Base-by-base conservation (phyloP, 2,797 vertebrate genomes). In the Megaceryle alcyon region DNA sequence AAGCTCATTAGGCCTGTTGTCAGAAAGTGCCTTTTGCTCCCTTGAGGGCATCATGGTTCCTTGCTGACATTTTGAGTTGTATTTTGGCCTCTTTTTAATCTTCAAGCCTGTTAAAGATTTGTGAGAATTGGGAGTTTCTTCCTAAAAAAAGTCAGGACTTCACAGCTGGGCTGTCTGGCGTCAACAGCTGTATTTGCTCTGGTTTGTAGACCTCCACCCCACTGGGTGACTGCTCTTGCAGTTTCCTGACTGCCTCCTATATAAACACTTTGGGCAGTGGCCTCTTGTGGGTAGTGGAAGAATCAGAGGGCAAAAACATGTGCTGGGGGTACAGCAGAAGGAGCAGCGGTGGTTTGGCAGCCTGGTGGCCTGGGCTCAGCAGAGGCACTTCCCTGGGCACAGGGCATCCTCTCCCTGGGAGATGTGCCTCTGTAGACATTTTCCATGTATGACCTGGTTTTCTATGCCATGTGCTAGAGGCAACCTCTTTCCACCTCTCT, bases 31-130 rank as follows among this genome's bases (percentile, higher is more conserved):
- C 31, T 61, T 86, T 81, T 21, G 2, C 65, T 71, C 43, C 51
- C 41, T 65, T 0, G 0, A 72, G 18, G 26, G 17, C 33, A 70
- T 6, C 26, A n/a, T 0, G 1, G 28, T 33, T 68, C n/a, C 48
- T 72, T 54, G 49, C 6, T 5, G 7, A 41, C 2, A 23, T 60
- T 75, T 68, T 49, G 35, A 22, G 4, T 35, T 23, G 8, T n/a
- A 26, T 71, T 61, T 61, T 63, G 20, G 6, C 18, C 43, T 69
- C 39, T 48, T 9, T 70, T 70, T 76, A 20, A 39, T 49, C 44
- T 54, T 60, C n/a, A 59, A 21, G 9, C 7, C 26, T 49, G 23
- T 39, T 84, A 20, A 86, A 31, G 9, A 13, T 18, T 23, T 46
- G 10, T 48, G 43, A 14, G n/a, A 70, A 51, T 18, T 33, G 0